Conservation (phyloP, 2,797 vertebrate species). For the Sus cebifrons region DNA sequence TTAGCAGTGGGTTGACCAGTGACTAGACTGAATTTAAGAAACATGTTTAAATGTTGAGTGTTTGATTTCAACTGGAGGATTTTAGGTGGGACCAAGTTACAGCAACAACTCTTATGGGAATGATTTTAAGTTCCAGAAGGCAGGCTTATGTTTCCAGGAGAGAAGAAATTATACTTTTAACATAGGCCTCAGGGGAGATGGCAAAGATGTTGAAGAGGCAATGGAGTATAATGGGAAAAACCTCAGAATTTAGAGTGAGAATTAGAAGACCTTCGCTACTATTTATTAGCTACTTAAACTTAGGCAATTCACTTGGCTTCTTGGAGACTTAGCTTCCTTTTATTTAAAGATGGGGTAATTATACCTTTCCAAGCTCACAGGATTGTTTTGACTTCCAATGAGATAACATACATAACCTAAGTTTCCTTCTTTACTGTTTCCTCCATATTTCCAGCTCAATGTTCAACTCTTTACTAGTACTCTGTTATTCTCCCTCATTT, state of each 20-base stretch:
- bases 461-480: slow-evolving; percentile 5
- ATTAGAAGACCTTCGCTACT: slow-evolving; percentile 64
- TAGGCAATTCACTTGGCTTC: slow-evolving; percentile 58
- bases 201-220: slow-evolving; percentile 65
- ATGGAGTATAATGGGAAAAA: slow-evolving; percentile 44
- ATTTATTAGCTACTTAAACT: slow-evolving; percentile 69
- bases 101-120: slow-evolving; percentile 46
- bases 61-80: slow-evolving; percentile 56
- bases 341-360: slow-evolving; percentile 60
- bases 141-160: slow-evolving; percentile 45
- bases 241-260: slow-evolving; percentile 61
- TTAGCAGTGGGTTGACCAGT: neutral
- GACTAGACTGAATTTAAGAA: slow-evolving; percentile 54
- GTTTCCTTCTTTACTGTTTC: slow-evolving; percentile 43
- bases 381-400: slow-evolving; percentile 29
- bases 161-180: slow-evolving; percentile 70
- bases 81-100: neutral
- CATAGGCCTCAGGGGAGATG: slow-evolving; percentile 42
- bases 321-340: slow-evolving; percentile 63
- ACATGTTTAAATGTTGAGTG: slow-evolving; percentile 39
- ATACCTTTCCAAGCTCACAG: slow-evolving; percentile 23
- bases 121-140: slow-evolving; percentile 40
- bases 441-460: slow-evolving; percentile 42
- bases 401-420: slow-evolving; percentile 1
- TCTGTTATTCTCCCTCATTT: slow-evolving; percentile 31